A percentile compares a stretch with the other conserved stretches of the same genome.
These are phyloP conservation scores for Drosophila tanythrix DNA, from an alignment of 2,888 invertebrate species.

Conservation along the genomic window DNA sequence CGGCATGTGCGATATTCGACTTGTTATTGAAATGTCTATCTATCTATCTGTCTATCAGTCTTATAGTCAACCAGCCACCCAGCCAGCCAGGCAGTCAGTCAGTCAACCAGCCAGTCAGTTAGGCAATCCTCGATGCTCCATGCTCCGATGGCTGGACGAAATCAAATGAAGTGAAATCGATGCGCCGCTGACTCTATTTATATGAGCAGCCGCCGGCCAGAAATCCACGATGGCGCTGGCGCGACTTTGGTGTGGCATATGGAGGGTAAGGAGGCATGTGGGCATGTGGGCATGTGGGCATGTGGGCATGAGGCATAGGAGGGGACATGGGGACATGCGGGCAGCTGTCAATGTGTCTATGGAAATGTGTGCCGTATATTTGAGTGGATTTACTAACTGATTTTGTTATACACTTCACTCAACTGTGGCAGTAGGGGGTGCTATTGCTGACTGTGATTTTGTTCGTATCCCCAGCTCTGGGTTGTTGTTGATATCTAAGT, in stretches of 20 bases:
- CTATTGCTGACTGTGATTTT: conserved; percentile 67
- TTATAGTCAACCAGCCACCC: conserved; percentile 18
- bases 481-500: conserved; percentile 46
- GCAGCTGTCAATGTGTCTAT: conserved; percentile 81
- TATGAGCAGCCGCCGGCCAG: conserved; percentile 64
- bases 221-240: conserved; percentile 37
- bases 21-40: conserved; percentile 73
- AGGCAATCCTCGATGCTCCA: conserved; percentile 15
- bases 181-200: conserved; percentile 77
- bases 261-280: neutral
- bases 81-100: conserved; percentile 30
- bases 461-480: conserved; percentile 21
- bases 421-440: conserved; percentile 21
- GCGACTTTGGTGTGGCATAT: conserved; percentile 27
- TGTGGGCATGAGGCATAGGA: neutral
- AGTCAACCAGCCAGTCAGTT: conserved; percentile 33
- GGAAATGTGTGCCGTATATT: conserved; percentile 76
- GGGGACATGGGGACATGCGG: conserved; percentile 57
- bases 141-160: conserved; percentile 57
- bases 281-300: neutral
- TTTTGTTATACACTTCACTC: conserved; percentile 72
- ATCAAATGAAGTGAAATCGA: conserved; percentile 81
- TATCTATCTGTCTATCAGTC: conserved; percentile 43
- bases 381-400: conserved; percentile 81
- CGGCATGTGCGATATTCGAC: conserved; percentile 63